Conservation (phyloP, 53 echinoderm and acorn worm genomes). For the Apostichopus leukothele region DNA sequence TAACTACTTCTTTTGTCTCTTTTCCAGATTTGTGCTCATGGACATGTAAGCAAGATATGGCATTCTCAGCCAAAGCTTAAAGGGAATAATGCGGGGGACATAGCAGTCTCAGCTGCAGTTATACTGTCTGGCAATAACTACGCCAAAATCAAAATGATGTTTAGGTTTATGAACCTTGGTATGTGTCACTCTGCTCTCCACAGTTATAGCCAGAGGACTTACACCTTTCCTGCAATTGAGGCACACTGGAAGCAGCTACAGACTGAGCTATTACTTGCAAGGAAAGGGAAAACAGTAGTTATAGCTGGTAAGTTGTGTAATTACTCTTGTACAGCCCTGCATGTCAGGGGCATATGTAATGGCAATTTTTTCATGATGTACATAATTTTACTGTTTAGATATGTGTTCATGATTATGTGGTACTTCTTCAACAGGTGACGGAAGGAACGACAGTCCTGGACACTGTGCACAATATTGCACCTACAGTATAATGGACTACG, state of each 20-base stretch:
- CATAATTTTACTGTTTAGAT: no score
- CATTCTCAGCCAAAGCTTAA: neutral
- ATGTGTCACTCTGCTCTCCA: constrained; percentile 10
- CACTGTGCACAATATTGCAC: constrained; percentile 11
- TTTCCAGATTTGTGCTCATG: constrained; percentile 6
- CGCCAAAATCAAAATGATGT: neutral
- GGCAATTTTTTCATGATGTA: no score
- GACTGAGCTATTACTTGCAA: neutral
- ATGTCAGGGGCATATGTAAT: neutral
- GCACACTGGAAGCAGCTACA: neutral
- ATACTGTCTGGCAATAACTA: constrained; percentile 1
- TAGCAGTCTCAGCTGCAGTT: neutral
- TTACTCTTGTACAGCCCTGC: no score
- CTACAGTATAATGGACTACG: neutral
- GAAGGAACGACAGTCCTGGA: constrained; percentile 18
- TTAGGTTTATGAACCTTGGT: neutral
- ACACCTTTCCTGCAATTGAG: neutral
- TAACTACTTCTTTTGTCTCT: no score
- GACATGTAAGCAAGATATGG: neutral
- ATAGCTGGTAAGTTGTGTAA: constrained; percentile 3
- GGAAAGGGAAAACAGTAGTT: neutral
- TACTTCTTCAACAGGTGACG: constrained; percentile 20
- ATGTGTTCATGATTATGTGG: no score
- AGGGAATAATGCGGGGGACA: neutral
- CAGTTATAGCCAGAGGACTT: neutral